A percentile compares a stretch with the other conserved stretches of the same genome.
These are phyloP conservation scores for Metopia argyrocephala DNA, from an alignment of 2,888 invertebrate species.

Conservation along the genomic window DNA sequence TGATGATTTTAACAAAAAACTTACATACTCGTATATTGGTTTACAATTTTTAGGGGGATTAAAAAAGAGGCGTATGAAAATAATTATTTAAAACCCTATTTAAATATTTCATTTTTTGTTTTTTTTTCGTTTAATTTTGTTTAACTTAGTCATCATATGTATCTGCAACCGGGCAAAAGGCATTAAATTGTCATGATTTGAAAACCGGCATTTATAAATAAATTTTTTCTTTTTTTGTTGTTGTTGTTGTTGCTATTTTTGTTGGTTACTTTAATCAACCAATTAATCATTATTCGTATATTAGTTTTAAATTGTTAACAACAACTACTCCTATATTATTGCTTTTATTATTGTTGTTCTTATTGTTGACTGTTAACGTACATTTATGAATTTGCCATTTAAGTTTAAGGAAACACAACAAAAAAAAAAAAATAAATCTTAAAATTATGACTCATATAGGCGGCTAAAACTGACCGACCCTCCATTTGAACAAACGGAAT, in stretches of 20 bases:
- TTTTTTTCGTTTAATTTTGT: neutral
- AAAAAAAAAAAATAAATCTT: conserved; percentile 39
- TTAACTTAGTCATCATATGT: conserved; percentile 52
- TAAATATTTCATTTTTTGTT: conserved; percentile 17
- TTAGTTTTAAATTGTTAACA: conserved; percentile 53
- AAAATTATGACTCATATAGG: conserved; percentile 51
- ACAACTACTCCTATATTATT: conserved; percentile 9
- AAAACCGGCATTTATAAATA: conserved; percentile 49
- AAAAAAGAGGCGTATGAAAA: conserved; percentile 58
- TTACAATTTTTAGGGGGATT: conserved; percentile 52
- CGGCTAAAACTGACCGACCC: conserved; percentile 47
- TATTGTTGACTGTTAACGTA: conserved; percentile 5
- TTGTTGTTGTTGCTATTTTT: conserved; percentile 5
- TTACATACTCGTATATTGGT: no score
- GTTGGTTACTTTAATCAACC: conserved; percentile 53
- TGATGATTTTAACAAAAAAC: neutral
- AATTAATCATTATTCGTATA: conserved; percentile 61
- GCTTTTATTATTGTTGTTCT: neutral
- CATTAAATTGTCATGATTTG: conserved; percentile 27
- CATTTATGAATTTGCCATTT: conserved; percentile 24
- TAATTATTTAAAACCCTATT: conserved; percentile 54
- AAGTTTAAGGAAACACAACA: conserved; percentile 14
- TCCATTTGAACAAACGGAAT: conserved; percentile 47
- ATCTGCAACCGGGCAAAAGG: conserved; percentile 31
- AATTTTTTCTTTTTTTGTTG: conserved; percentile 48